These are phyloP conservation scores for Heliocidaris erythrogramma DNA, from an alignment of 35 echinoderm and acorn worm genomes.

Conservation along the genomic window DNA sequence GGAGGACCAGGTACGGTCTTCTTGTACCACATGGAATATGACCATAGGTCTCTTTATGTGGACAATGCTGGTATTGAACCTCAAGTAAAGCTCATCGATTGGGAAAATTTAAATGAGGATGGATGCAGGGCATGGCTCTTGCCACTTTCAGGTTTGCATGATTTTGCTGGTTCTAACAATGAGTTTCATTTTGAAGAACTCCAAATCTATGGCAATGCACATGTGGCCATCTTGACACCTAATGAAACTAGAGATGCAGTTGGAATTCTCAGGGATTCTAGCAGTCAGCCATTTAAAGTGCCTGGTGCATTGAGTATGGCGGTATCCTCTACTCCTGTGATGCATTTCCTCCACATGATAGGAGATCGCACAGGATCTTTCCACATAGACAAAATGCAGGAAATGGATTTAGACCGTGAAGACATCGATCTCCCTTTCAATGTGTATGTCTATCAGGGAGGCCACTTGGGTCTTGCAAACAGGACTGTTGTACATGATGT, in stretches of 20 bases:
- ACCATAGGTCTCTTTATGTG: constrained; percentile 79
- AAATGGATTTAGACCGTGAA: constrained; percentile 86
- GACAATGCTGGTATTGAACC: constrained; percentile 76
- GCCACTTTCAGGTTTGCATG: constrained; percentile 72
- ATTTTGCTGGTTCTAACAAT: constrained; percentile 72
- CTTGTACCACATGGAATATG: constrained; percentile 77
- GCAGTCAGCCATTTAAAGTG: neutral
- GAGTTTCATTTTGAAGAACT: constrained; percentile 92
- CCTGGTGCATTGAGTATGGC: no score
- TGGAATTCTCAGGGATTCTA: neutral
- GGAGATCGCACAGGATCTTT: constrained; percentile 83
- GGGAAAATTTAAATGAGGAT: constrained; percentile 85
- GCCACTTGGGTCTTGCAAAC: constrained; percentile 81
- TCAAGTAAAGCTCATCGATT: constrained; percentile 76
- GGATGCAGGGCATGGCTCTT: constrained; percentile 88
- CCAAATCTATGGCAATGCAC: constrained; percentile 85
- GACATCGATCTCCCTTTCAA: constrained; percentile 93
- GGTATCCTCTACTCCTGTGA: constrained; percentile 25
- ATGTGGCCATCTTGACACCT: constrained; percentile 67
- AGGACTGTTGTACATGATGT: constrained; percentile 87
- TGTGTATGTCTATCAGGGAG: constrained; percentile 81
- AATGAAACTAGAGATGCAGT: constrained; percentile 58
- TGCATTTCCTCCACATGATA: constrained; percentile 85
- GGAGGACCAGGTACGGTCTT: constrained; percentile 90
- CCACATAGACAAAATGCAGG: constrained; percentile 76